Evolutionary conservation across 2,113 vertebrate genomes (phyloP).

Genomic region (Tragelaphus strepsiceros): DNA sequence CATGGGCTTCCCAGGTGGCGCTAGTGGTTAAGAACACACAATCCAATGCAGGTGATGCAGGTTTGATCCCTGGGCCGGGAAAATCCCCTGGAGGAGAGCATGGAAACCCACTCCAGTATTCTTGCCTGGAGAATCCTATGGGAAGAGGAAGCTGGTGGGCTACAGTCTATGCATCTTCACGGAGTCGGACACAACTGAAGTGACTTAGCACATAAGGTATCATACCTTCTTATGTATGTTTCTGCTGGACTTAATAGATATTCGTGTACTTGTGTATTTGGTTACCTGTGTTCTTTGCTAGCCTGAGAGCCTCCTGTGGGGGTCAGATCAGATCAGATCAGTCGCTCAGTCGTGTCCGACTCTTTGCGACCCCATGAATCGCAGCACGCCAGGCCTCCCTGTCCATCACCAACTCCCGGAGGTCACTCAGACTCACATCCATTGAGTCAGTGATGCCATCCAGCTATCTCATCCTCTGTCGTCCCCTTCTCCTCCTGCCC

Average conservation of each 20-base stretch:
- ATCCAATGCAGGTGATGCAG: background rate
- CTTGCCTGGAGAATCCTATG: background rate
- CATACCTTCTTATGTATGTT: background rate
- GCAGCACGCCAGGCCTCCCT: too few relatives aligned
- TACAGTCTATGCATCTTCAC: background rate
- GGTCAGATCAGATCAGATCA: background rate
- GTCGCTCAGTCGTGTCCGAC: too few relatives aligned
- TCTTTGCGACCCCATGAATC: too few relatives aligned
- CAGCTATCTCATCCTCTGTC: too few relatives aligned
- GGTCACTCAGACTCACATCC: too few relatives aligned
- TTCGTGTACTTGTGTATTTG: background rate
- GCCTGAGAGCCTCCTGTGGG: background rate
- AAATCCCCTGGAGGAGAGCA: background rate
- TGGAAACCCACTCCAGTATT: background rate
- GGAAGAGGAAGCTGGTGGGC: background rate
- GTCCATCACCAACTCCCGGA: too few relatives aligned
- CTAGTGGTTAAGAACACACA: background rate
- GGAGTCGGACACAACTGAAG: background rate
- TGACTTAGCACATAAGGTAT: background rate
- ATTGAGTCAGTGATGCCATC: too few relatives aligned
- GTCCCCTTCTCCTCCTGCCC: too few relatives aligned
- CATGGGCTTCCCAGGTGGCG: background rate
- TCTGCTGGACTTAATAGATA: rapidly evolving
- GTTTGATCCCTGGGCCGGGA: background rate
- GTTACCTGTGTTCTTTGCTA: background rate